Conservation (phyloP, 2,888 invertebrate species). For the Acronicta leporina region DNA sequence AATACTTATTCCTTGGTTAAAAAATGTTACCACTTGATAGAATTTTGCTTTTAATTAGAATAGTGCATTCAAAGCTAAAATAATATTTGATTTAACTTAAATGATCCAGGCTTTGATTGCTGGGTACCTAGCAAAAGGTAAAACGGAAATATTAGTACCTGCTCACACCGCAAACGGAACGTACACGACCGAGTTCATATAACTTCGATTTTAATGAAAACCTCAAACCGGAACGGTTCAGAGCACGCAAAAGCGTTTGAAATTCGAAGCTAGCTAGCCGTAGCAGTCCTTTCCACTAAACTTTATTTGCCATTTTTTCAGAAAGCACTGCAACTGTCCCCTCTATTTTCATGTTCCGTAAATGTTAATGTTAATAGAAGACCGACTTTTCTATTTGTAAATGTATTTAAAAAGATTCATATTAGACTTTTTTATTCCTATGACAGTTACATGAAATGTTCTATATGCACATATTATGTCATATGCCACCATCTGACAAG, state of each 20-base stretch:
- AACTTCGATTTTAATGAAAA: conserved; percentile 20
- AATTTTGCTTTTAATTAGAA: too few relatives aligned
- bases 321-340: conserved; percentile 5
- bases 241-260: conserved; percentile 17
- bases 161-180: background rate
- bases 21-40: too few relatives aligned
- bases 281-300: conserved; percentile 14
- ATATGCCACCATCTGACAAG: too few relatives aligned
- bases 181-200: background rate
- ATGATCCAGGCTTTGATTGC: background rate
- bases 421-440: too few relatives aligned
- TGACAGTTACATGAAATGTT: too few relatives aligned
- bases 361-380: too few relatives aligned
- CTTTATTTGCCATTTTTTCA: conserved; percentile 13
- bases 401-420: too few relatives aligned
- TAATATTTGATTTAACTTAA: background rate
- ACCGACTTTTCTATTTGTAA: too few relatives aligned
- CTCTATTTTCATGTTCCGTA: background rate
- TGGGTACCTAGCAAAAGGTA: background rate
- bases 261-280: conserved; percentile 15
- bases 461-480: too few relatives aligned
- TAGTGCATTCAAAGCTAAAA: too few relatives aligned
- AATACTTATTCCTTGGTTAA: too few relatives aligned
- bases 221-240: conserved; percentile 13
- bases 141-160: conserved; percentile 4